Base-by-base conservation (phyloP, 2,797 vertebrate species). In the Pseudopleuronectes americanus region DNA sequence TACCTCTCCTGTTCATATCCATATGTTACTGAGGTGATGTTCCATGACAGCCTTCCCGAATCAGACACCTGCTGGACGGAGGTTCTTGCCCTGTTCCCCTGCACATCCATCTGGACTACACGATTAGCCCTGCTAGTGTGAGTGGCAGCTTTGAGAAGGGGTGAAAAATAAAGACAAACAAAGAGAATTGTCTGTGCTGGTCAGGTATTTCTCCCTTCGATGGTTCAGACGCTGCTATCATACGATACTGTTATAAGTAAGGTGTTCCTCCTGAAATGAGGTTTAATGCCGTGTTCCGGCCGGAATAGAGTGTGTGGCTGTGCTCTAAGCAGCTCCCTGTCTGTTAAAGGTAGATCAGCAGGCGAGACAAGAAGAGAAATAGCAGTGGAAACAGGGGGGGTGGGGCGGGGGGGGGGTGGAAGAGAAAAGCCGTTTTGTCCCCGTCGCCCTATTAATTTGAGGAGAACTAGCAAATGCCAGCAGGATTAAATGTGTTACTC, bases 401-500 rank as follows among this genome's bases (percentile, higher is more conserved):
- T 2, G 19, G 43, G 43, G 43, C 16, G 43, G 14, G 9, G 6
- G 19, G 81, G 77, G 67, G 69, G 70, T 61, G 77, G 84, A 80
- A 73, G 56, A 86, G 90, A 91, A 92, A 89, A 90, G 86, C 70
- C 68, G 74, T 91, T 93, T 95, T 92, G 92, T 93, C 90, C 87
- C 86, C 28, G 77, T 90, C 88, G 79, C 84, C 87, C 89, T 89
- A 93, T 95, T 93, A 92, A 94, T 94, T 93, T 94, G 89, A 92
- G 75, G 77, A 85, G 89, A 90, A 92, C 86, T 85, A 91, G 90
- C 85, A 92, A 93, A 92, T 84, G 92, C 89, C 92, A 90, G 71
- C 79, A 89, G 93, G 91, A 93, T 94, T 94, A 93, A 94, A 94
- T 88, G 90, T 91, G 92, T 91, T 91, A 88, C 90, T 93, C 87